These are phyloP conservation scores for Cistogaster globosa DNA, from an alignment of 2,888 invertebrate genomes.

Conservation along the genomic window DNA sequence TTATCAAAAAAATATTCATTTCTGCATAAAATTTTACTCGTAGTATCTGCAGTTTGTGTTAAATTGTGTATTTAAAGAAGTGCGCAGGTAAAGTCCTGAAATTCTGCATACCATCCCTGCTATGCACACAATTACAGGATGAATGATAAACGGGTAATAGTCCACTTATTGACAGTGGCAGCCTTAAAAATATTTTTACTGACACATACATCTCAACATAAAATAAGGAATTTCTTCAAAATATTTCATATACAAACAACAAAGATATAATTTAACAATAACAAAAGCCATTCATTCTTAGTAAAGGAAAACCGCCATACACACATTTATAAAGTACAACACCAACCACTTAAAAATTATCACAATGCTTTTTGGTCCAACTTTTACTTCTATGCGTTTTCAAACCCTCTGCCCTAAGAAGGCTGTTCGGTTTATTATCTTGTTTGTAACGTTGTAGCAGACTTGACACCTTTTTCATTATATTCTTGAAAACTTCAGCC, in stretches of 20 bases:
- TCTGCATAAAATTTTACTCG: too few species aligned
- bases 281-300: not conserved
- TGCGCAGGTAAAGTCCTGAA: too few species aligned
- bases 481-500: too few species aligned
- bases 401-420: too few species aligned
- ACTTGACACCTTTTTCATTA: too few species aligned
- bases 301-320: not conserved
- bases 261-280: conserved; percentile 19
- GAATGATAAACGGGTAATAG: not conserved
- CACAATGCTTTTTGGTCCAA: not conserved
- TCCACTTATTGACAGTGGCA: not conserved
- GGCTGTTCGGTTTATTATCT: too few species aligned
- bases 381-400: not conserved
- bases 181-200: too few species aligned
- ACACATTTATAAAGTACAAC: conserved; percentile 13
- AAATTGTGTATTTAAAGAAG: too few species aligned
- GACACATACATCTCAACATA: not conserved
- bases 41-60: too few species aligned
- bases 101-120: too few species aligned
- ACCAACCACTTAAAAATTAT: conserved; percentile 39
- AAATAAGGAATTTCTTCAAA: conserved; percentile 36
- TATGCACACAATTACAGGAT: not conserved
- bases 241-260: conserved; percentile 45
- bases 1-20: too few species aligned
- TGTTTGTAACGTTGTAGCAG: too few species aligned